Conservation (phyloP, 1,140 invertebrate species). For the Lordiphosa collinella region DNA sequence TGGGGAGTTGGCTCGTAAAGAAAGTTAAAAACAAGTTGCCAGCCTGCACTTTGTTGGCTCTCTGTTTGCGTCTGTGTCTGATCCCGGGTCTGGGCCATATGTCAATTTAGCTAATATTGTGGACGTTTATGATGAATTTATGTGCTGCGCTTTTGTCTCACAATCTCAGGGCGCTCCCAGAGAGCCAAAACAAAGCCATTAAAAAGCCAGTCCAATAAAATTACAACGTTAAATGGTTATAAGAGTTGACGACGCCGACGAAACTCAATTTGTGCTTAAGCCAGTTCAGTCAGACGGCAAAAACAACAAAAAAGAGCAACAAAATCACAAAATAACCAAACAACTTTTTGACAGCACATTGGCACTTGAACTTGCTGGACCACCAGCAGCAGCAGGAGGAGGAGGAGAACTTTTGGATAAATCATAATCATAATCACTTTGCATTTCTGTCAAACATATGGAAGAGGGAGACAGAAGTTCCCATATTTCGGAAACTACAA, state of each 20-base stretch:
- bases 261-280: slow-evolving; percentile 64
- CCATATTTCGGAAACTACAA: no score
- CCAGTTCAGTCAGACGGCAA: slow-evolving; percentile 32
- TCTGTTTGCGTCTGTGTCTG: slow-evolving; percentile 3
- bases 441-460: not conserved
- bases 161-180: not conserved
- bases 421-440: slow-evolving; percentile 12
- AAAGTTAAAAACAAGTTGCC: no score
- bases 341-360: slow-evolving; percentile 66
- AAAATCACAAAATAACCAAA: slow-evolving; percentile 26
- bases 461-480: not conserved
- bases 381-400: no score
- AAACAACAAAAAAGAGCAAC: slow-evolving; percentile 3
- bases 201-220: slow-evolving; percentile 55
- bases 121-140: slow-evolving; percentile 70
- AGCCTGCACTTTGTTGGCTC: no score
- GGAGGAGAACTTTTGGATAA: not conserved
- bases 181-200: slow-evolving; percentile 46
- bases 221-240: slow-evolving; percentile 57
- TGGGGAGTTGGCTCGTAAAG: no score
- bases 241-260: slow-evolving; percentile 5
- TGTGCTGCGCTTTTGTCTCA: slow-evolving; percentile 52
- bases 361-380: slow-evolving; percentile 53
- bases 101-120: slow-evolving; percentile 67
- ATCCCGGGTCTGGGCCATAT: slow-evolving; percentile 33